phyloP scores from a whole-genome alignment of 2,888 invertebrate species.

The Ptychoptera contaminata region DNA sequence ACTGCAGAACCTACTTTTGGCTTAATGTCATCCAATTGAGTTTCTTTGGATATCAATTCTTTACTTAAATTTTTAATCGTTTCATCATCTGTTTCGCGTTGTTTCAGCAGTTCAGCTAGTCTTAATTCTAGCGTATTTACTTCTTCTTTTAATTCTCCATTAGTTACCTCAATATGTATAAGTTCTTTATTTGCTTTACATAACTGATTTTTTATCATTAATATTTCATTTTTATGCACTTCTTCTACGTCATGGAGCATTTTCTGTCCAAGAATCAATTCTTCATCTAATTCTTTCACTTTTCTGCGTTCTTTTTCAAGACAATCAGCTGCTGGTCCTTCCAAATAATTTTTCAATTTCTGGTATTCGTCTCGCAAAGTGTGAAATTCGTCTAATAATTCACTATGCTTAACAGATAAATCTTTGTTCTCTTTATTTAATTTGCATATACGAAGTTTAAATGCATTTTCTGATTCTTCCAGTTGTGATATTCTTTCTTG shows the following conservation, averaged over 20 bases:
- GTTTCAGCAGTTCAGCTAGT: constrained; percentile 38
- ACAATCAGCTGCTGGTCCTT: constrained; percentile 22
- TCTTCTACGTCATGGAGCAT: constrained; percentile 33
- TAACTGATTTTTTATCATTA: constrained; percentile 36
- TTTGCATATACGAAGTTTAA: constrained; percentile 37
- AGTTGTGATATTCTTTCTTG: constrained; percentile 38
- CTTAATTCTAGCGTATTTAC: constrained; percentile 45
- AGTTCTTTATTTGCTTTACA: constrained; percentile 38
- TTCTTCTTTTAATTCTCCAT: constrained; percentile 51
- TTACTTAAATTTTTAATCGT: constrained; percentile 40
- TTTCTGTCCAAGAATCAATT: constrained; percentile 34
- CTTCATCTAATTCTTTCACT: constrained; percentile 32
- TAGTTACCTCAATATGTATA: constrained; percentile 49
- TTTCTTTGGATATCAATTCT: constrained; percentile 28
- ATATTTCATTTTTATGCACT: constrained; percentile 33
- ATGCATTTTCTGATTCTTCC: constrained; percentile 39
- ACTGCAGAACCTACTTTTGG: background rate
- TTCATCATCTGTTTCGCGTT: constrained; percentile 37
- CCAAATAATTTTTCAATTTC: constrained; percentile 34
- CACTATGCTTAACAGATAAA: constrained; percentile 32
- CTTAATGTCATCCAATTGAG: background rate
- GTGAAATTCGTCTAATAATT: constrained; percentile 32
- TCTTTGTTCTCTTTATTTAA: constrained; percentile 38
- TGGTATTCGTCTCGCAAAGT: constrained; percentile 36
- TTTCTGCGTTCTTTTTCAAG: constrained; percentile 26